Percentiles rank a stretch among this genome's conserved stretches.
Evolutionary conservation across 1,140 invertebrate species (phyloP).

Genomic region (Notospermus geniculatus): DNA sequence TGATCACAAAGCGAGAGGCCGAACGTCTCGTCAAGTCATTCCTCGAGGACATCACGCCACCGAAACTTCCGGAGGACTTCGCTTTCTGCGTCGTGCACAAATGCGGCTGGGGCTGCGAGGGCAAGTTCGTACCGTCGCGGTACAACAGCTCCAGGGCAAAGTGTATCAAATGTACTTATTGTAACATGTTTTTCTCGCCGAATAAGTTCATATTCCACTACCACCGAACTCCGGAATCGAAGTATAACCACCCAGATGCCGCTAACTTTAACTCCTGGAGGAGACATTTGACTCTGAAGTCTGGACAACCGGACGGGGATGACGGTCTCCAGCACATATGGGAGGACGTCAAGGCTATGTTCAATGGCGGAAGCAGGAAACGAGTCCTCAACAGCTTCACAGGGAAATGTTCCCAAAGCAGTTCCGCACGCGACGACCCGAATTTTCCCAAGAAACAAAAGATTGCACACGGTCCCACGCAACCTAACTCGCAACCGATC

Average conservation of each 20-base stretch:
- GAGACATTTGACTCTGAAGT: slow-evolving; percentile 75
- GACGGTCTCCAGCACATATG: slow-evolving; percentile 54
- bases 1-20: slow-evolving; percentile 93
- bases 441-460: not conserved
- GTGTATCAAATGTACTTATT: slow-evolving; percentile 90
- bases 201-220: slow-evolving; percentile 99
- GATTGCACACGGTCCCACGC: not conserved
- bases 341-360: slow-evolving; percentile 98
- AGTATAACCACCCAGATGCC: slow-evolving; percentile 89
- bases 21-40: slow-evolving; percentile 95
- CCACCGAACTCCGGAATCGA: slow-evolving; percentile 75
- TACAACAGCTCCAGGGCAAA: slow-evolving; percentile 71
- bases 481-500: not conserved
- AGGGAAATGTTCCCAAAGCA: not conserved
- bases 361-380: slow-evolving; percentile 94
- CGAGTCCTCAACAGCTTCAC: slow-evolving; percentile 63
- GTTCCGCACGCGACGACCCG: not conserved
- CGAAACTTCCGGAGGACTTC: slow-evolving; percentile 89
- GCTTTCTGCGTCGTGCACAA: slow-evolving; percentile 90
- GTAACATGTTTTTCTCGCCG: slow-evolving; percentile 93
- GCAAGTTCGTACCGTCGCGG: slow-evolving; percentile 85
- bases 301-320: not conserved
- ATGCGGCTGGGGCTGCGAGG: slow-evolving; percentile 92
- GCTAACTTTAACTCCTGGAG: slow-evolving; percentile 98
- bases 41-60: slow-evolving; percentile 86